Evolutionary conservation across 2,113 vertebrate species (phyloP), one percentile per base, ranked within the genome.

Genomic region (Pogona vitticeps): DNA sequence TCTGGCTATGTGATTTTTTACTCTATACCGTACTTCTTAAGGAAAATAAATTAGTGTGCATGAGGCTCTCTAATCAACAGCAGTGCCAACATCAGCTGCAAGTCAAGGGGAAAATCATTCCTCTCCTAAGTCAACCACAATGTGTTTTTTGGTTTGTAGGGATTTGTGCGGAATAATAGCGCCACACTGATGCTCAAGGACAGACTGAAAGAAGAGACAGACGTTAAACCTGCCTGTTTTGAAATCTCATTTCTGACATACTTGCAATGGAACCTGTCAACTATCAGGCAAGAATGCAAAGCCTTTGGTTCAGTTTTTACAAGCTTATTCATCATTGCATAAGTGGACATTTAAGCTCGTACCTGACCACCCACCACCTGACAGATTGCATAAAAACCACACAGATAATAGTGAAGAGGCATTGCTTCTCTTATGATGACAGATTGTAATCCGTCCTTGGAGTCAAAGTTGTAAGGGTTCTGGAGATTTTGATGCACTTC

Each of bases 361-460:
- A 75, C 87, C 87, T 84, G 82, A 84, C 87, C 77, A 86, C 59
- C 82, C 68, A 84, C 87, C 59, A 73, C 59, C 71, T 65, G 67
- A 36, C 65, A 84, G 76, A 70, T 59, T 46, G 67, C 15, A 79
- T 58, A 73, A 15, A 68, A 28, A 42, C 12, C 68, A 23, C 58
- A 84, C 73, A 42, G 76, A 42, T 15, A 63, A 40, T 59, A 58
- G 42, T 28, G 36, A 75, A 65, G n/a, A 75, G 33, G 28, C 79
- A 81, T 68, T 68, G 17, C 33, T 81, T 68, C 33, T 67, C 71
- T 63, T 73, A 26, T 18, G 46, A 33, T 76, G n/a, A n/a, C 28
- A 67, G 61, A 2, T 15, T 86, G 38, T 52, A 84, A 42, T 33
- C 5, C 1, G 28, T 20, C 76, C 15, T 79, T 76, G 26, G 36